Percentiles rank a stretch among this genome's conserved stretches.
Evolutionary conservation across 2,797 vertebrate species (phyloP).

Genomic region (Fratercula arctica): DNA sequence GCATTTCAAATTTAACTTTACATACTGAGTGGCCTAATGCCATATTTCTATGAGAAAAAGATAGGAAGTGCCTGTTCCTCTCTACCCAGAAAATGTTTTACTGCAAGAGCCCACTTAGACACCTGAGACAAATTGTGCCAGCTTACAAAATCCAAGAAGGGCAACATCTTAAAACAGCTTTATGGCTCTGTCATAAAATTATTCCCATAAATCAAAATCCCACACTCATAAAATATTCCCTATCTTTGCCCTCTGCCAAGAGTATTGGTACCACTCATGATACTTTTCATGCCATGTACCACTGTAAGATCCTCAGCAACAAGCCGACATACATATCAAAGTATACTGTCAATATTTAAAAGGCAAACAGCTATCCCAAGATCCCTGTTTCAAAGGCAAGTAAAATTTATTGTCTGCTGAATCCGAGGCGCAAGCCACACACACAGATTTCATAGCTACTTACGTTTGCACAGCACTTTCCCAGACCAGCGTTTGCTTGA

Average conservation of each 20-base stretch:
- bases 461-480: constrained; percentile 93
- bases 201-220: background rate
- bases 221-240: background rate
- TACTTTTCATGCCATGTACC: accelerated
- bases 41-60: background rate
- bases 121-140: background rate
- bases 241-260: background rate
- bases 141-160: background rate
- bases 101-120: background rate
- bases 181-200: background rate
- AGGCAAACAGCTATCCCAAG: background rate
- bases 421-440: background rate
- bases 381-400: background rate
- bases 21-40: background rate
- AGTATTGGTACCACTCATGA: background rate
- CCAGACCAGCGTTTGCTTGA: constrained; percentile 94
- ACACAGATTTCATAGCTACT: constrained; percentile 51
- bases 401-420: background rate
- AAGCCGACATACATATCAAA: background rate
- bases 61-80: background rate
- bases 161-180: background rate
- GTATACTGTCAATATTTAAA: background rate
- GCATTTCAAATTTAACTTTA: background rate
- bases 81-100: background rate
- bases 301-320: background rate